A percentile compares a stretch with the other conserved stretches of the same genome.
Conservation (phyloP, 1,140 invertebrate genomes). For the Panulirus ornatus region DNA sequence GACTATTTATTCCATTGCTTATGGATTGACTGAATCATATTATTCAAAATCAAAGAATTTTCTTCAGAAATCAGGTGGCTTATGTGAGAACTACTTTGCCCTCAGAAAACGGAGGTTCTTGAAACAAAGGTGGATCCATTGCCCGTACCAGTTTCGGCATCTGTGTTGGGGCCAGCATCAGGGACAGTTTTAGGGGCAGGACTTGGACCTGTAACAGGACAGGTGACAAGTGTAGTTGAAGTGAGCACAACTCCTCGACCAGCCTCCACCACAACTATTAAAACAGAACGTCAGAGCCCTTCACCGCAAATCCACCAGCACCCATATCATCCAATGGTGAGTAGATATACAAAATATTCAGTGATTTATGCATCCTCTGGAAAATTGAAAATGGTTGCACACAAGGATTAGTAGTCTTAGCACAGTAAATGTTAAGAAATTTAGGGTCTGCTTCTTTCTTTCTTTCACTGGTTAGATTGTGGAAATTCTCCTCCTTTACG, state of each 20-base stretch:
- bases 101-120: conserved; percentile 46
- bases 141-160: neutral
- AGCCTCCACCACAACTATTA: conserved; percentile 76
- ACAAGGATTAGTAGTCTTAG: no score
- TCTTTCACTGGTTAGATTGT: neutral
- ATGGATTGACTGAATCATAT: no score
- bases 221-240: conserved; percentile 77
- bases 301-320: conserved; percentile 75
- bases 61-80: no score
- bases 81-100: no score
- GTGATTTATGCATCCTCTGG: neutral
- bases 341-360: no score
- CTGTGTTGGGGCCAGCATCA: neutral
- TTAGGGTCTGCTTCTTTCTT: no score
- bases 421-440: no score
- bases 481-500: neutral
- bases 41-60: no score
- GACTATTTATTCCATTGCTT: no score
- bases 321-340: conserved; percentile 25
- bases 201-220: conserved; percentile 37
- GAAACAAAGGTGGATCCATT: conserved; percentile 37
- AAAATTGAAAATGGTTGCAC: no score
- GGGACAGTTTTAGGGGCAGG: conserved; percentile 78
- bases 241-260: conserved; percentile 81
- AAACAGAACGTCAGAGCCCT: conserved; percentile 78